Evolutionary conservation across 2,797 vertebrate species (phyloP).

Genomic region (Setipinna tenuifilis): DNA sequence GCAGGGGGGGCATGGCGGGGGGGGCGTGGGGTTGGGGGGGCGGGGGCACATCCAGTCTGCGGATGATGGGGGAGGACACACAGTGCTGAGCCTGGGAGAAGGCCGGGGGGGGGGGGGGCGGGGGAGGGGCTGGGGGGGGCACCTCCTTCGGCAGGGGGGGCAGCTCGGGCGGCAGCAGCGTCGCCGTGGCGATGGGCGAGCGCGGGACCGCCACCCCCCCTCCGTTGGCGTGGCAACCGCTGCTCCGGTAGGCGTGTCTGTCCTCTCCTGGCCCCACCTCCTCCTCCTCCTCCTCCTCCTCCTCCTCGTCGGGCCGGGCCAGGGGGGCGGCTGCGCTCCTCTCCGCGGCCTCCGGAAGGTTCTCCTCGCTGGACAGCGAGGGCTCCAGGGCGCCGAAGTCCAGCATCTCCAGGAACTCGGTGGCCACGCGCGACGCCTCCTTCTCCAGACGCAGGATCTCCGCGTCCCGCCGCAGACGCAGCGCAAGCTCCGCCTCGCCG

Average conservation of each 20-base stretch:
- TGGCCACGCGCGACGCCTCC: slow-evolving; percentile 88
- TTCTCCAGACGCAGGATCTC: slow-evolving; percentile 89
- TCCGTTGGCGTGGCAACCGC: too few species aligned
- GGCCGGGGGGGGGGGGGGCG: slow-evolving; percentile 69
- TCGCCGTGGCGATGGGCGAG: slow-evolving; percentile 27
- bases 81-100: slow-evolving; percentile 68
- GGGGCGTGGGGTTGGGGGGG: slow-evolving; percentile 35
- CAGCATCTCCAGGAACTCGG: slow-evolving; percentile 88
- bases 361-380: slow-evolving; percentile 83
- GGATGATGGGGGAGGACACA: neutral
- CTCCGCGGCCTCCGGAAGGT: slow-evolving; percentile 79
- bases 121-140: slow-evolving; percentile 54
- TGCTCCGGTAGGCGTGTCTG: too few species aligned
- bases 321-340: slow-evolving; percentile 68
- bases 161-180: slow-evolving; percentile 51
- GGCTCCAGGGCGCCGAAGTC: slow-evolving; percentile 85
- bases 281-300: too few species aligned
- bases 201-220: neutral
- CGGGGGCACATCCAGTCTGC: slow-evolving; percentile 33
- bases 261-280: too few species aligned
- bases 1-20: slow-evolving; percentile 31
- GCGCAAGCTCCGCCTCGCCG: slow-evolving; percentile 67
- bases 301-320: neutral
- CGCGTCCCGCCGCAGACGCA: slow-evolving; percentile 82
- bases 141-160: slow-evolving; percentile 16